These are phyloP conservation scores for Moxostoma hubbsi DNA, from an alignment of 2,797 vertebrate species.

Conservation along the genomic window DNA sequence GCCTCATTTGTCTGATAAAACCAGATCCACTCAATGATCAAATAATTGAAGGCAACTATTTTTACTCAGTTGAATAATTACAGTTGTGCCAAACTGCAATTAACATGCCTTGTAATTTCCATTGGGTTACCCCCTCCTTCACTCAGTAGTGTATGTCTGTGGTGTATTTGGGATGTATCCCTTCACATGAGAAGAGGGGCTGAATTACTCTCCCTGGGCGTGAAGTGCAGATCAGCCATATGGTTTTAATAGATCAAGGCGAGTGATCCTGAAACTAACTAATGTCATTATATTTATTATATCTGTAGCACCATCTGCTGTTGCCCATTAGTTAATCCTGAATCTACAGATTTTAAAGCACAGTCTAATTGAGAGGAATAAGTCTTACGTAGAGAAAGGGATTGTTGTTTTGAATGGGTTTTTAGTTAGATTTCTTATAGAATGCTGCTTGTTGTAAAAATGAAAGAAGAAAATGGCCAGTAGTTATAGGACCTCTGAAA, in stretches of 20 bases:
- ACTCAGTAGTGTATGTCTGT: neutral
- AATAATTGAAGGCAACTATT: slow-evolving; percentile 74
- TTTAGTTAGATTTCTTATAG: neutral
- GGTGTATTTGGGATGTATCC: slow-evolving; percentile 32
- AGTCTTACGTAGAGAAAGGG: neutral
- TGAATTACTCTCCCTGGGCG: slow-evolving; percentile 18
- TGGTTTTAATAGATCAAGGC: slow-evolving; percentile 52
- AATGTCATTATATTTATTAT: slow-evolving; percentile 46
- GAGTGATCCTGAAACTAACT: slow-evolving; percentile 46
- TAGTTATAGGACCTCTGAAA: no score
- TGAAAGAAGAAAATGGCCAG: no score
- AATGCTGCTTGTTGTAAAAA: neutral
- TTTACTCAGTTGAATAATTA: slow-evolving; percentile 80
- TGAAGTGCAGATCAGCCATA: slow-evolving; percentile 47
- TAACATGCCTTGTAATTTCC: slow-evolving; percentile 74
- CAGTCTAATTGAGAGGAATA: neutral
- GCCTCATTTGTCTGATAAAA: neutral
- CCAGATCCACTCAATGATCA: slow-evolving; percentile 61
- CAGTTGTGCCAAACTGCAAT: slow-evolving; percentile 78
- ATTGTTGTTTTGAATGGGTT: neutral
- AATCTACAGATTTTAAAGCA: slow-evolving; percentile 8
- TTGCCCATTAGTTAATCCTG: slow-evolving; percentile 22
- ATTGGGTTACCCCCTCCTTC: slow-evolving; percentile 57
- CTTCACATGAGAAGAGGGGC: neutral
- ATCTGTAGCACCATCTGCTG: slow-evolving; percentile 41